Evolutionary conservation across 2,113 vertebrate species (phyloP), one percentile per base, ranked within the genome.

Genomic region (Alethe castanea): DNA sequence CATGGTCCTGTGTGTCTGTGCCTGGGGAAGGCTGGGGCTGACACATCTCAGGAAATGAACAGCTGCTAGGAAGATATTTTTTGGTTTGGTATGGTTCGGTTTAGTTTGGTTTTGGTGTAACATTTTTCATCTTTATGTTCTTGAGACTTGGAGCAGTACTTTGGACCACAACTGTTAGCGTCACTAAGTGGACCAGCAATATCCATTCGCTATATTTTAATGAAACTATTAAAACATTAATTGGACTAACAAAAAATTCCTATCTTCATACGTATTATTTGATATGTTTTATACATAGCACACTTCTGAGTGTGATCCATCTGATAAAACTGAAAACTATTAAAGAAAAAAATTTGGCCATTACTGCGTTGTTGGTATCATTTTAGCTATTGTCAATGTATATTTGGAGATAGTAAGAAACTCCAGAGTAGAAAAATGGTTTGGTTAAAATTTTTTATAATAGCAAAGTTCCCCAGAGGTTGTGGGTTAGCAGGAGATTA

Each of bases 131-230:
- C 8, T 16, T 42, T 72, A 13, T 56, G 10, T 54, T 59, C 50
- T 56, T 66, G n/a, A 92, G 45, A 4, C 19, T 74, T 65, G 6
- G 25, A 54, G 24, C 19, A 33, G 19, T 47, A 42, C 38, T 71
- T 56, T 86, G 33, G 26, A 50, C 19, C 0, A 0, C 5, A 9
- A 47, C 8, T 22, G 33, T 24, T 38, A 40, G 25, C 33, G 14
- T 38, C 62, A 29, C 10, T 48, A 59, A 44, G 9, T n/a, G 29
- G 50, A 66, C 7, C 26, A 79, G n/a, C 8, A 74, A 35, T n/a
- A 38, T 42, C 9, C 1, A 3, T 70, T 78, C 28, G 33, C 3
- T 33, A 2, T 42, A 47, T 56, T 85, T 74, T 45, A 25, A 29
- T 60, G 22, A 38, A 45, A 57, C 10, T 47, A 38, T n/a, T 71